Evolutionary conservation across 2,888 invertebrate species (phyloP), one percentile per base, ranked within the genome.

Genomic region (Quadroppia sp.): DNA sequence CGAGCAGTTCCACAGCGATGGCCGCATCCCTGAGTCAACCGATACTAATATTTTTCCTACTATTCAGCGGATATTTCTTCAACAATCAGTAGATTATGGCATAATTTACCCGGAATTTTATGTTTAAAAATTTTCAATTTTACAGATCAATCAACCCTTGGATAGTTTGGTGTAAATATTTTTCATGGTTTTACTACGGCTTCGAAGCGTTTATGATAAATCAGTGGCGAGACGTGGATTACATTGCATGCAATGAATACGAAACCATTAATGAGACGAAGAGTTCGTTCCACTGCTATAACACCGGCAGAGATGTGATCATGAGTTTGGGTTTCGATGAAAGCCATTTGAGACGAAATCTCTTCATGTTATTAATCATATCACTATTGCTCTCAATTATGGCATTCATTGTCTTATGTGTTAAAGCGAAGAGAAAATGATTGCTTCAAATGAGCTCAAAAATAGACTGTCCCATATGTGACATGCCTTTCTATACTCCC

Each of bases 41-140:
- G 4, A 86, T 95, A 75, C 89, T 96, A 78, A 92, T 97, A 76
- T 97, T 97, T 0, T 90, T 96, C 82, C 86, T 97, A 83, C 85
- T 98, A 23, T 96, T 97, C 81, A 96, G 96, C 75, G 97, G 97
- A 56, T 96, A 94, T 86, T 95, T 95, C 84, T 85, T 97, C 59
- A 96, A 96, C 82, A 88, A 90, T 25, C 90, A 89, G 89, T 92
- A 85, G 78, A 81, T 78, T 7, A 45, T 45, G 45, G 2, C 6
- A 53, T 45, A 13, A 45, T 20, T 15, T 3, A 53, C 15, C 4
- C 23, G 13, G 32, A 30, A n/a, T n/a, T n/a, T n/a, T 32, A 6
- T n/a, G 28, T 32, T 61, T 15, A 4, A n/a, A 9, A 48, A 9
- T 9, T 48, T 48, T 48, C 36, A 7, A 36, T 36, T 9, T 36